Base-by-base conservation (phyloP, 2,888 invertebrate species). In the Stictocephala bisonia region DNA sequence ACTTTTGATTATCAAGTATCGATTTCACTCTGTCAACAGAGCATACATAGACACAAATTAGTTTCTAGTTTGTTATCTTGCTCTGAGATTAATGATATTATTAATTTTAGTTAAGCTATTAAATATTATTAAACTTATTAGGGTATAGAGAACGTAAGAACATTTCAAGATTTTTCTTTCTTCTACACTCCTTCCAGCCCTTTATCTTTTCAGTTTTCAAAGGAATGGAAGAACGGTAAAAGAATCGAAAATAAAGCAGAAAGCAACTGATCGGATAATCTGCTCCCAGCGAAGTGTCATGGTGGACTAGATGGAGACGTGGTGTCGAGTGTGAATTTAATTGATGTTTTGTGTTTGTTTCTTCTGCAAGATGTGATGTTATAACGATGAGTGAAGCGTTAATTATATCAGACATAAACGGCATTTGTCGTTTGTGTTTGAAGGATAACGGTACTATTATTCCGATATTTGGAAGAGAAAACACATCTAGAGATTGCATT, bases 401-500 rank as follows among this genome's bases (percentile, higher is more conserved):
- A 40, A 48, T 41, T 71, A 66, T 53, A 20, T 58, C 60, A 35
- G 74, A 74, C 64, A 64, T 76, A 41, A 48, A 74, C 22, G 76
- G 56, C 70, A 68, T 74, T 48, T 76, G 76, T 64, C 74, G 76
- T 31, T 72, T 76, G 26, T 76, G 76, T 71, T 74, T 76, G 27
- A 72, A 70, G 24, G 74, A 68, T n/a, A 74, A 76, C 31, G 70
- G 74, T 24, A 76, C 64, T 22, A 73, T 73, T 27, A 60, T 73
- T 31, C 73, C 73, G 29, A 74, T 76, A 64, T 76, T 74, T 68
- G 73, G 74, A 44, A 71, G 74, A 68, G 73, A 75, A 71, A 67
- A 74, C 51, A 68, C 70, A 24, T 70, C 58, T 26, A 60, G 67
- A 68, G 67, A 71, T 53, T 67, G 74, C 51, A 71, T 74, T 29